Evolutionary conservation across 2,113 vertebrate genomes (phyloP).

Genomic region (Arizona elegans): DNA sequence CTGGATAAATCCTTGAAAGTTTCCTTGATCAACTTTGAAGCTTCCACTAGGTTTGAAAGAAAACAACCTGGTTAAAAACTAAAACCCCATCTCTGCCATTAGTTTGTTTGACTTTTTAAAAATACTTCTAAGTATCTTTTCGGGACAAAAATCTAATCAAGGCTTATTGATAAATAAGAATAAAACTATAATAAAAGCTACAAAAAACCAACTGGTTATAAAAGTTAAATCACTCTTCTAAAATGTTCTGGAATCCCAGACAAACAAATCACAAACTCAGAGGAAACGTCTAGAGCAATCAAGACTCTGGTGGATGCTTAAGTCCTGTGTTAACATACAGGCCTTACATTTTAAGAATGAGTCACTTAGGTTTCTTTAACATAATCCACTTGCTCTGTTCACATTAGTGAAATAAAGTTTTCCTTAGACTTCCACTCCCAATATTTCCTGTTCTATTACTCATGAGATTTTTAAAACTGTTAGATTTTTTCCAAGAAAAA

Average conservation of each 20-base stretch:
- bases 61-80: constrained; percentile 34
- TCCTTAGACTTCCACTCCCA: background rate
- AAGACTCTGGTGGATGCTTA: constrained; percentile 16
- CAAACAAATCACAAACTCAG: background rate
- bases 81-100: background rate
- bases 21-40: background rate
- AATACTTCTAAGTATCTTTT: background rate
- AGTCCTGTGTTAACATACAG: background rate
- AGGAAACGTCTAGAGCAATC: constrained; percentile 7
- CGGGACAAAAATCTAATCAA: background rate
- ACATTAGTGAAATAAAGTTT: background rate
- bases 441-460: background rate
- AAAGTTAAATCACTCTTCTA: background rate
- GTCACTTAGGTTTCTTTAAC: background rate
- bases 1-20: background rate
- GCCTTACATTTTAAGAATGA: background rate
- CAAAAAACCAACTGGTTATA: background rate
- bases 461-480: background rate
- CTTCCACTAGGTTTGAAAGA: constrained; percentile 9
- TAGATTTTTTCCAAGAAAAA: background rate
- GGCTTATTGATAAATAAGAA: background rate
- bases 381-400: background rate
- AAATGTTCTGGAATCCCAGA: background rate
- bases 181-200: background rate
- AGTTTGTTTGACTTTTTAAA: background rate